Conservation (phyloP, 2,888 invertebrate genomes). For the Habrosyne pyritoides region DNA sequence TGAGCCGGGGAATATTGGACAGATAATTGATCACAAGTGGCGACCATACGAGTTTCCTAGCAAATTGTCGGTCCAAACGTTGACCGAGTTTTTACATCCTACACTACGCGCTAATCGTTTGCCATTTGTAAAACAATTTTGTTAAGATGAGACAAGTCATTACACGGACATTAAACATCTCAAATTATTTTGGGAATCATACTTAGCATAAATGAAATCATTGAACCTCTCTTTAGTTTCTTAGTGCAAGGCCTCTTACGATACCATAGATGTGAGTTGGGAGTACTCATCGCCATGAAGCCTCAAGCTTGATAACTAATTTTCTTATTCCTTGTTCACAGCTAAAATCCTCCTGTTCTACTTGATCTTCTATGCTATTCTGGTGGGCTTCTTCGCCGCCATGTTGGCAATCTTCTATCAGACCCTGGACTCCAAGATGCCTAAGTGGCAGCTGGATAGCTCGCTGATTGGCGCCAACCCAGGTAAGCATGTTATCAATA, state of each 20-base stretch:
- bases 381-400: conserved; percentile 97
- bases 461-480: conserved; percentile 97
- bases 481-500: conserved; percentile 82
- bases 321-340: conserved; percentile 75
- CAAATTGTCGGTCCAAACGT: conserved; percentile 27
- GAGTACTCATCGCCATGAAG: too few relatives aligned
- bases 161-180: too few relatives aligned
- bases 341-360: conserved; percentile 98
- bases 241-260: too few relatives aligned
- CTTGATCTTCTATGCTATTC: conserved; percentile 95
- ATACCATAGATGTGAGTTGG: too few relatives aligned
- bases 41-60: conserved; percentile 43
- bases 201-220: too few relatives aligned
- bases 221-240: too few relatives aligned
- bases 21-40: conserved; percentile 44
- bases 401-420: conserved; percentile 97
- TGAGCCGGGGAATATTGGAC: conserved; percentile 6
- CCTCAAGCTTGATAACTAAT: neutral
- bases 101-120: conserved; percentile 3
- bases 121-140: neutral
- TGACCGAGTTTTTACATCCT: conserved; percentile 36
- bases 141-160: too few relatives aligned
- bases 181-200: too few relatives aligned
- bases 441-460: conserved; percentile 94
- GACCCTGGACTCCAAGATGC: conserved; percentile 92